These are phyloP conservation scores for Potamarius usumacintae DNA, from an alignment of 2,113 vertebrate species.

Conservation along the genomic window DNA sequence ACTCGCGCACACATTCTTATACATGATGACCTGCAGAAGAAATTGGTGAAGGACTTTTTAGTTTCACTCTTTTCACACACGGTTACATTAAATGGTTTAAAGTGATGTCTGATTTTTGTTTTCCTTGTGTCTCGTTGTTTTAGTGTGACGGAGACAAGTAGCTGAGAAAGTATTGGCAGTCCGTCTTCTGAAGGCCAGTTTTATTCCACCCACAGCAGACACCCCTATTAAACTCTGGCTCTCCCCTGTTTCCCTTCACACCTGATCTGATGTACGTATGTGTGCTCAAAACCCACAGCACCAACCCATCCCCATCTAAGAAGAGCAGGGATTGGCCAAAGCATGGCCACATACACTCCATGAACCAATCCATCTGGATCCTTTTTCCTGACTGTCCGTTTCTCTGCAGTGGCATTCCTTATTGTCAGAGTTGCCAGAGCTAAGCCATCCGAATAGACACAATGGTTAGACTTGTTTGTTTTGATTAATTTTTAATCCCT, in stretches of 20 bases:
- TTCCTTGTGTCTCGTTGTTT: constrained; percentile 23
- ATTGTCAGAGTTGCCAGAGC: constrained; percentile 41
- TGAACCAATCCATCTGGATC: constrained; percentile 34
- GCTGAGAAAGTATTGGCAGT: constrained; percentile 9
- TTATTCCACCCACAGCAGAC: constrained; percentile 23
- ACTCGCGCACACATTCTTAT: not conserved
- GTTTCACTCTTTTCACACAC: not conserved
- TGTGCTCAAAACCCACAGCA: constrained; percentile 27
- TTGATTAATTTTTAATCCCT: constrained; percentile 56
- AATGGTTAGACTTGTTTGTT: constrained; percentile 51
- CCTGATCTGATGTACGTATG: constrained; percentile 15
- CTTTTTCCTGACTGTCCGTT: constrained; percentile 8
- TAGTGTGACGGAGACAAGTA: constrained; percentile 43
- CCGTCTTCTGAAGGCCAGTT: constrained; percentile 22
- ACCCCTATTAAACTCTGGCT: constrained; percentile 39
- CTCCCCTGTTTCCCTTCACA: constrained; percentile 24
- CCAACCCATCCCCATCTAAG: not conserved
- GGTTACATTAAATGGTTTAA: not conserved
- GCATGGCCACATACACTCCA: constrained; percentile 29
- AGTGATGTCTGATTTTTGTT: not conserved
- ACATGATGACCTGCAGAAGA: not conserved
- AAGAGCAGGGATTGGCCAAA: constrained; percentile 26
- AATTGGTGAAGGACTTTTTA: not conserved
- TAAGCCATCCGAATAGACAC: constrained; percentile 47
- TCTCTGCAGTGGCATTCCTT: constrained; percentile 43